These are phyloP conservation scores for Euleptes europaea DNA, from an alignment of 2,113 vertebrate species.

Conservation along the genomic window DNA sequence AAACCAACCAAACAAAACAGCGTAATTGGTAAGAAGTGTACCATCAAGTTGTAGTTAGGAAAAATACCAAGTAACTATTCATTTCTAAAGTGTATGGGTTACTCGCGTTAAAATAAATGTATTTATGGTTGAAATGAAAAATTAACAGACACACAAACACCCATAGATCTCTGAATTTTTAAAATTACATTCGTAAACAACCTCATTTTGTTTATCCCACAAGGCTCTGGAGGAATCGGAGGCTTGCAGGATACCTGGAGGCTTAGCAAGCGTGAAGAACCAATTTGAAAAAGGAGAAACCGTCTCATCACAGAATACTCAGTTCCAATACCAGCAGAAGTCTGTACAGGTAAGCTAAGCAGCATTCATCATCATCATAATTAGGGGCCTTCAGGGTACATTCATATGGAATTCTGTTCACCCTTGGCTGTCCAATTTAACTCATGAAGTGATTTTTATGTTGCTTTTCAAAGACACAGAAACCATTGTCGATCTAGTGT, in stretches of 20 bases:
- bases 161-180: fast-evolving
- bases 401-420: slow-evolving; percentile 10
- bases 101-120: not conserved
- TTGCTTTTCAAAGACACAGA: not conserved
- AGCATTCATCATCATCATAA: not conserved
- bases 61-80: not conserved
- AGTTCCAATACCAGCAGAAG: slow-evolving; percentile 82
- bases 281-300: slow-evolving; percentile 87
- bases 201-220: slow-evolving; percentile 57
- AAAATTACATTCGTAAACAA: slow-evolving; percentile 26
- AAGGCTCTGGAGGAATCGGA: slow-evolving; percentile 88
- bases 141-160: not conserved
- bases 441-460: not conserved
- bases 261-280: slow-evolving; percentile 88
- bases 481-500: not conserved
- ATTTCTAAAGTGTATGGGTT: not conserved
- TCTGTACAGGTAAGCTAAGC: slow-evolving; percentile 81
- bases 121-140: not conserved
- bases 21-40: not conserved
- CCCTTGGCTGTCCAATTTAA: not conserved
- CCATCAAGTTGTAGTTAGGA: not conserved
- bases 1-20: not conserved
- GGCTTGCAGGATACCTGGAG: slow-evolving; percentile 86
- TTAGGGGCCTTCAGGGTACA: not conserved
- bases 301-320: slow-evolving; percentile 78